These are phyloP conservation scores for Stichodactyla helianthus DNA, from an alignment of 64 coral and sea anemone species.

Conservation along the genomic window DNA sequence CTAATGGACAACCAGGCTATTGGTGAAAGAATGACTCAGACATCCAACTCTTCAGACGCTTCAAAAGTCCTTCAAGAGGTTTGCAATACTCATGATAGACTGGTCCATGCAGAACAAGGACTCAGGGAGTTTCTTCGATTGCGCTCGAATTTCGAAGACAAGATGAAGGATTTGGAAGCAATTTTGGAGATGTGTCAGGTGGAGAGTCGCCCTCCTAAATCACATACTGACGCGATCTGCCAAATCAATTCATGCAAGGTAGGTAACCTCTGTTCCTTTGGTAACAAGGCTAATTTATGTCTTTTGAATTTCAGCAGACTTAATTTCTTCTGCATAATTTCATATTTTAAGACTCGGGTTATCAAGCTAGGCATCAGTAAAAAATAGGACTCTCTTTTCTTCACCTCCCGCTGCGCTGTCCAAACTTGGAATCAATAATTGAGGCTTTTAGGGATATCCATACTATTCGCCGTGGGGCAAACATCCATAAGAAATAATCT, in stretches of 20 bases:
- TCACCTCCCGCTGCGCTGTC: too few species aligned
- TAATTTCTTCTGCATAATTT: background rate
- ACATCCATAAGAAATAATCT: too few species aligned
- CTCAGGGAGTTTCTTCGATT: conserved; percentile 29
- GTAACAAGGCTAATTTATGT: background rate
- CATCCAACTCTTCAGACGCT: background rate
- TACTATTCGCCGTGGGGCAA: too few species aligned
- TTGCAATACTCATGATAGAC: conserved; percentile 9
- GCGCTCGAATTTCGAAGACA: conserved; percentile 35
- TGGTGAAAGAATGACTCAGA: background rate
- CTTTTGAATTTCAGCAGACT: background rate
- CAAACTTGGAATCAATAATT: too few species aligned
- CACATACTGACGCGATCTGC: conserved; percentile 40
- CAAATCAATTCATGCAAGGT: conserved; percentile 46
- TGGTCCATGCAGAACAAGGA: conserved; percentile 12
- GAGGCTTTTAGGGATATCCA: too few species aligned
- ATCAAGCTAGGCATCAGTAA: too few species aligned
- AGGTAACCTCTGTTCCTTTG: background rate
- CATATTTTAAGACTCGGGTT: too few species aligned
- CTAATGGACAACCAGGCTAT: conserved; percentile 9
- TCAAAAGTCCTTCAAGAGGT: conserved; percentile 32
- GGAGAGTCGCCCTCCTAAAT: background rate
- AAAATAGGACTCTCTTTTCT: too few species aligned
- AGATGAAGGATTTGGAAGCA: conserved; percentile 3
- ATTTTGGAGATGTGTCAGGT: conserved; percentile 27